Conservation (phyloP, 2,888 invertebrate genomes). For the Nemurella pictetii region DNA sequence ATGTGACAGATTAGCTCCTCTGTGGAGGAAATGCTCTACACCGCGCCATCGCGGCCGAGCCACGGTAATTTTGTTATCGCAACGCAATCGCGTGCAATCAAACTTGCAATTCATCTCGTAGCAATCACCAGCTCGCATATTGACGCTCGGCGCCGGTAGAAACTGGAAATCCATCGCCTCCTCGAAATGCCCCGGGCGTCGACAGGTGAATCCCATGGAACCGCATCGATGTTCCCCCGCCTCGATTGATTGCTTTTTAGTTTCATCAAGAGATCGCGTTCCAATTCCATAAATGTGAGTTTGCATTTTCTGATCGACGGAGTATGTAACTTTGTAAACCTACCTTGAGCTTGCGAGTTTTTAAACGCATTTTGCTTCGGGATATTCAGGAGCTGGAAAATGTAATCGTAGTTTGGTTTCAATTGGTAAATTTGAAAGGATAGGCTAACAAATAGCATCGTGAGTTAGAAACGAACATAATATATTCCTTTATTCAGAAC, state of each 20-base stretch:
- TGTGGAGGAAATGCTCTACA: no score
- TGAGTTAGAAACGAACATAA: no score
- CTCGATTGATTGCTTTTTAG: background rate
- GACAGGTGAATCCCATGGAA: background rate
- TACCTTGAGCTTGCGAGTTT: background rate
- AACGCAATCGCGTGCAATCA: background rate
- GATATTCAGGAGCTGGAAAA: background rate
- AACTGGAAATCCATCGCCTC: no score
- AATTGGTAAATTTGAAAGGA: no score
- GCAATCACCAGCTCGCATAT: background rate
- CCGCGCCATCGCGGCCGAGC: background rate
- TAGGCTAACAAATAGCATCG: no score
- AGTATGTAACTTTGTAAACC: no score
- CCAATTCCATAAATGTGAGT: background rate
- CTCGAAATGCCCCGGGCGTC: background rate
- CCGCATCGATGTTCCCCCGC: background rate
- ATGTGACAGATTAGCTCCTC: no score
- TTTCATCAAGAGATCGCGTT: background rate
- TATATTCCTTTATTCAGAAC: no score
- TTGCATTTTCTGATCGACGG: background rate
- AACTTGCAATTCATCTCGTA: background rate
- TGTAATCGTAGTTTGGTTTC: no score
- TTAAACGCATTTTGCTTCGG: background rate
- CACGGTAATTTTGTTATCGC: no score
- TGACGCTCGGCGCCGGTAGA: no score